These are phyloP conservation scores for Keiferia lycopersicella DNA, from an alignment of 2,888 invertebrate species.

Conservation along the genomic window DNA sequence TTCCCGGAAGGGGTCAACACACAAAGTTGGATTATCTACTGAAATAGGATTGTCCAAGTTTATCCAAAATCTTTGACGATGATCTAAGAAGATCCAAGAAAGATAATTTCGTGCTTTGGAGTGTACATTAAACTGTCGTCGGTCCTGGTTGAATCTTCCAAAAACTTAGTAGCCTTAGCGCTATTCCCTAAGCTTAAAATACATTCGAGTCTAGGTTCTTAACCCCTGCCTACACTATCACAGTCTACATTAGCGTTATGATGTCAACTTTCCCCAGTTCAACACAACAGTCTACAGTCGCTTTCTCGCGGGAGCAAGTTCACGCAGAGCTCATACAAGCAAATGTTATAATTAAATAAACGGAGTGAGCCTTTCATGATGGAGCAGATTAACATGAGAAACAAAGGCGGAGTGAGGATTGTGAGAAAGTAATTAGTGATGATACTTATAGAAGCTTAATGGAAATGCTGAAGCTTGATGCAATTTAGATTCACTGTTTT, in stretches of 20 bases:
- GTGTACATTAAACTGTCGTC: too few relatives aligned
- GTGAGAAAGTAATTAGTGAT: background rate
- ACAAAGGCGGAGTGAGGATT: background rate
- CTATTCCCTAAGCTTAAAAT: background rate
- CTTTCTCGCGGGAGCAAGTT: conserved; percentile 37
- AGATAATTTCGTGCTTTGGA: too few relatives aligned
- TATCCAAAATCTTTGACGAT: too few relatives aligned
- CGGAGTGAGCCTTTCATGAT: background rate
- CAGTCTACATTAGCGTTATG: conserved; percentile 12
- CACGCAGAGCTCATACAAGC: conserved; percentile 30
- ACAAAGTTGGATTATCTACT: too few relatives aligned
- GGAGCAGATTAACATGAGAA: background rate
- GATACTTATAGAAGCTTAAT: background rate
- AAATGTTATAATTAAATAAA: conserved; percentile 17
- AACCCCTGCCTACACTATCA: background rate
- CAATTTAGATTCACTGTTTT: too few relatives aligned
- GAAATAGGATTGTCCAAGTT: too few relatives aligned
- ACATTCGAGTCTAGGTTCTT: background rate
- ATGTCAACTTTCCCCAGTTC: conserved; percentile 40
- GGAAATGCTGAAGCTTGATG: background rate
- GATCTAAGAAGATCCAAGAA: too few relatives aligned
- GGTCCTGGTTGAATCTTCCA: too few relatives aligned
- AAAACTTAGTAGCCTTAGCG: background rate
- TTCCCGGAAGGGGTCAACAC: too few relatives aligned
- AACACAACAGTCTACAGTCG: conserved; percentile 19